Percentiles rank a stretch among this genome's conserved stretches.
Conservation (phyloP, 2,113 vertebrate genomes). For the Vulpes lagopus region DNA sequence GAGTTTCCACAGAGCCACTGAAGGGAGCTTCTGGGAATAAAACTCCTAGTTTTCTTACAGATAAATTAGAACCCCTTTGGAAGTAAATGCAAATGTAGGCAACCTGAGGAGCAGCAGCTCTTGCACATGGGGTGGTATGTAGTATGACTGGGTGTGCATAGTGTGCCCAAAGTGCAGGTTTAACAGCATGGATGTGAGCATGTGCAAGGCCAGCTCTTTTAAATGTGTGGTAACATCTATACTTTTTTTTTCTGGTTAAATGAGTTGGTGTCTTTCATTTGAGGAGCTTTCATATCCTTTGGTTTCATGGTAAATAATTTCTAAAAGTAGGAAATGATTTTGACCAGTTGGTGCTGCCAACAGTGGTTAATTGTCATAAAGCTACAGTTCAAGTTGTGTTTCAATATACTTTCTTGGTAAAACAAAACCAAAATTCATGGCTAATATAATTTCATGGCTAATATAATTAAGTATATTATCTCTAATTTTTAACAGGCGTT, state of each 20-base stretch:
- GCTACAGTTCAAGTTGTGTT: not conserved
- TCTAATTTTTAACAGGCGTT: constrained; percentile 23
- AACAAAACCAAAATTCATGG: not conserved
- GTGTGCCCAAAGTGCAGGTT: not conserved
- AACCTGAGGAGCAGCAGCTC: not conserved
- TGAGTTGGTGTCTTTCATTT: not conserved
- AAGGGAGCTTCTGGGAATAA: not conserved
- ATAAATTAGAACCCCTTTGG: not conserved
- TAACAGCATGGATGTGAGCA: not conserved
- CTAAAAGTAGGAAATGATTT: constrained; percentile 13
- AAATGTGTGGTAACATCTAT: not conserved
- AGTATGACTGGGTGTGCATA: accelerated
- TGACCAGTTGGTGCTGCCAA: not conserved
- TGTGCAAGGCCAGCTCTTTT: not conserved
- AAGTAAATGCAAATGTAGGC: not conserved
- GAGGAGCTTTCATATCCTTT: not conserved
- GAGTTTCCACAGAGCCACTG: not conserved
- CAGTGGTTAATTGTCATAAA: not conserved
- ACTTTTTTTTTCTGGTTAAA: not conserved
- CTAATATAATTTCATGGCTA: not conserved
- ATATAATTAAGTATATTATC: not conserved
- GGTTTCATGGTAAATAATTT: constrained; percentile 1
- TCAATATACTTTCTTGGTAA: not conserved
- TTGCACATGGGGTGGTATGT: not conserved
- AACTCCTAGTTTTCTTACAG: not conserved